These are phyloP conservation scores for Gila orcuttii DNA, from an alignment of 2,113 vertebrate species.

Conservation along the genomic window DNA sequence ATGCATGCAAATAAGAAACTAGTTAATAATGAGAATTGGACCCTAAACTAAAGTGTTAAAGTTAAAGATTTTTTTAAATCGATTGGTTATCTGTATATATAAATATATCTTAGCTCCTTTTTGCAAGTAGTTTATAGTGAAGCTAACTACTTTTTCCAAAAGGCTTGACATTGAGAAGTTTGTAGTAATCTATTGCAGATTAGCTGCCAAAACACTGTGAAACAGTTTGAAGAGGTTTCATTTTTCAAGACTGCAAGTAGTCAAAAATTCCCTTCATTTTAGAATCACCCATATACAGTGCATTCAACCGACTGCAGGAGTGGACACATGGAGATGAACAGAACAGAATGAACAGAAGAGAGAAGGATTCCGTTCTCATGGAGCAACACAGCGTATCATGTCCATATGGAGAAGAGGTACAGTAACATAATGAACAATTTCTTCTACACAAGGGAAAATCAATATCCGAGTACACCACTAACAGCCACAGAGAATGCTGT, in stretches of 20 bases:
- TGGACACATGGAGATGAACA: not conserved
- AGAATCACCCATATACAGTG: conserved; percentile 6
- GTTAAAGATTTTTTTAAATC: too few relatives aligned
- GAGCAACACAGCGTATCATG: conserved; percentile 12
- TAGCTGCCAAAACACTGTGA: not conserved
- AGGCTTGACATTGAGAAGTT: not conserved
- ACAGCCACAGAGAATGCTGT: conserved; percentile 33
- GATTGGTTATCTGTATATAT: not conserved
- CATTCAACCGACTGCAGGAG: conserved; percentile 4
- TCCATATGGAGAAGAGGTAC: conserved; percentile 26
- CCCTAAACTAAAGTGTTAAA: too few relatives aligned
- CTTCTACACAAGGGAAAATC: conserved; percentile 28
- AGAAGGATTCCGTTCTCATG: conserved; percentile 4
- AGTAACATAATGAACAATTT: conserved; percentile 31
- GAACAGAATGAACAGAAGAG: not conserved
- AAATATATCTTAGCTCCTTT: not conserved
- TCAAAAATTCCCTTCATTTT: conserved; percentile 3
- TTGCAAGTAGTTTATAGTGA: not conserved
- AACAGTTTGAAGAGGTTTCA: too few relatives aligned
- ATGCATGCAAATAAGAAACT: too few relatives aligned
- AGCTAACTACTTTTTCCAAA: not conserved
- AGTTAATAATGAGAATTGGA: too few relatives aligned
- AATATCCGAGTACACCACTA: conserved; percentile 31
- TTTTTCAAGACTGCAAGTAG: not conserved
- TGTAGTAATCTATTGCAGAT: not conserved